Base-by-base conservation (phyloP, 2,797 vertebrate species). In the Pantherophis alleghaniensis region DNA sequence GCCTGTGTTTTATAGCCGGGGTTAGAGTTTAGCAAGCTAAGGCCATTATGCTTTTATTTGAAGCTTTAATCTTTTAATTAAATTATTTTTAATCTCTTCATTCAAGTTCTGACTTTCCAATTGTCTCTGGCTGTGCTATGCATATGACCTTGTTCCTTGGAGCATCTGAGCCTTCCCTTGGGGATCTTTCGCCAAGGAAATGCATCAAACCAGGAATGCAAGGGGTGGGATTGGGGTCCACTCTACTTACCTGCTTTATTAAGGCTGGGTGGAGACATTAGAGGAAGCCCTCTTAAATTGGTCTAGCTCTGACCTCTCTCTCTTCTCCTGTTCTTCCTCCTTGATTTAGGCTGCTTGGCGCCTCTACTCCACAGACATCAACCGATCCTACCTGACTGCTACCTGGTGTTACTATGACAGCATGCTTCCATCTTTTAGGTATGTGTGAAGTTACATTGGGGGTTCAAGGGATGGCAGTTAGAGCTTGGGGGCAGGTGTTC, bases 391-490 rank as follows among this genome's bases (percentile, higher is more conserved):
- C 97, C 98, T 99, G 96, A 99, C 98, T 0, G 99, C 99, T 91
- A 99, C 99, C 4, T 99, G 99, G 99, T 99, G 99, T 97, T 99
- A 99, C 98, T 99, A 99, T n/a, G 99, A 99, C 98, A 99, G 99
- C 97, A 98, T 99, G 96, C 98, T 99, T 93, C 99, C 99, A 1
- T 98, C 99, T n/a, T 98, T 99, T 98, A 99, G 99, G 99, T 99
- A 98, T 95, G 98, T 32, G 26, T 55, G 51, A 7, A 7, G 0
- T 1, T 28, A 11, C 59, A 6, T 53, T 83, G 9, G 0, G 4
- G 10, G 1, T 10, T 24, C 6, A 24, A 7, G 2, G 59, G 5
- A 7, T 32, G 10, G 16, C 13, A 5, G 12, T 55, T n/a, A 42
- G 22, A 14, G 83, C 4, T 42, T 42, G 6, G 3, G 14, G 14